Evolutionary conservation across 2,888 invertebrate species (phyloP), one percentile per base, ranked within the genome.

Genomic region (Merodon equestris): DNA sequence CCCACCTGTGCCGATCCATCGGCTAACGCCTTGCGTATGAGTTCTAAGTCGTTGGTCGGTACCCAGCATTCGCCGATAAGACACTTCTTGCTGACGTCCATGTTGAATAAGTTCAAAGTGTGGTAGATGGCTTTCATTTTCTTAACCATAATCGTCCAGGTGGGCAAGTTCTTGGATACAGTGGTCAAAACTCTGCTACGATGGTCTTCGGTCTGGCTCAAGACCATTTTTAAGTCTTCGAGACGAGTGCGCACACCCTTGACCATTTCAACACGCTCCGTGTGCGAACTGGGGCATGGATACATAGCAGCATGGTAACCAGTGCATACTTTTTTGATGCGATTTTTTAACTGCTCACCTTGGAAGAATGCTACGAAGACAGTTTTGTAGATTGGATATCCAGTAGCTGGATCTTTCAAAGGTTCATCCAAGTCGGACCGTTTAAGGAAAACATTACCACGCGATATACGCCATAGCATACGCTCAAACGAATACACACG

Each of bases 121-220:
- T 97, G 96, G 89, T 97, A 98, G 86, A 97, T 97, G 1, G 97
- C 97, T 87, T 98, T 98, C 91, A 95, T 95, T 88, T 96, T 95
- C 53, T 93, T 91, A 12, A 95, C 94, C 91, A 95, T 95, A 17
- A 95, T 91, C 82, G 91, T 91, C 96, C 96, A 97, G 83, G 92
- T 92, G 68, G 94, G 93, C 81, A 97, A 88, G 86, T 95, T 94
- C 85, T 94, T 94, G 4, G 96, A 93, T 0, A 96, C 96, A 12
- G 93, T 93, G 3, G 93, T 91, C 72, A 97, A 88, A 0, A 96
- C 95, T 10, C 96, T 90, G 85, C 93, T 94, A 38, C 96, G 92
- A 87, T 97, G 96, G 87, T 96, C 96, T 85, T 93, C 93, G 0
- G 96, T 96, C 89, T 95, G 95, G 83, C 93, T 93, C 79, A 96